phyloP scores from a whole-genome alignment of 2,113 vertebrate genomes.

The Microtus oregoni region DNA sequence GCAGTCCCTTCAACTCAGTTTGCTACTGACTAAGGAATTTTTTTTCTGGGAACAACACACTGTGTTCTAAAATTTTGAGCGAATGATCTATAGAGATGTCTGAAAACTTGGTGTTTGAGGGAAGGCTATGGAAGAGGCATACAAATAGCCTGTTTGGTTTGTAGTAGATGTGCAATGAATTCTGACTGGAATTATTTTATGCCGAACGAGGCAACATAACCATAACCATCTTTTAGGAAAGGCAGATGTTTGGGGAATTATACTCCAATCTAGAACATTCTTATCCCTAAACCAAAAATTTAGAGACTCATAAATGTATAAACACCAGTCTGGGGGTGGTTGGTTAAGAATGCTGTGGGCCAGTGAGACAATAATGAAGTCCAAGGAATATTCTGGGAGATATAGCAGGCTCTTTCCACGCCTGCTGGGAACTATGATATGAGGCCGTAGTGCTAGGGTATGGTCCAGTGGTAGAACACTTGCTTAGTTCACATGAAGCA shows the following conservation, averaged over 20 bases:
- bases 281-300: background rate
- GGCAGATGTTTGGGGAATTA: background rate
- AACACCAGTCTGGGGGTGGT: background rate
- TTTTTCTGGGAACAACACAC: background rate
- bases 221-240: background rate
- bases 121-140: background rate
- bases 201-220: background rate
- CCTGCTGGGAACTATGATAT: background rate
- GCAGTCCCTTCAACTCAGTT: background rate
- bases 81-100: background rate
- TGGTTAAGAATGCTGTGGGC: background rate
- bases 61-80: background rate
- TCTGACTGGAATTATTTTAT: background rate
- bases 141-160: background rate
- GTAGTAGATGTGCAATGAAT: background rate
- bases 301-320: background rate
- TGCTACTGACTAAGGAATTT: background rate
- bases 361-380: background rate
- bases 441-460: background rate
- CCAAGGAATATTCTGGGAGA: background rate
- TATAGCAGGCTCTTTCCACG: background rate
- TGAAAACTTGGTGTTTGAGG: slow-evolving; percentile 8
- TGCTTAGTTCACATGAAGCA: no score
- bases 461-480: background rate
- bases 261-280: background rate